Evolutionary conservation across 30 jellyfish, hydroid and myxozoan species (phyloP).

Genomic region (Aurelia aurita complex sp. Pacific): DNA sequence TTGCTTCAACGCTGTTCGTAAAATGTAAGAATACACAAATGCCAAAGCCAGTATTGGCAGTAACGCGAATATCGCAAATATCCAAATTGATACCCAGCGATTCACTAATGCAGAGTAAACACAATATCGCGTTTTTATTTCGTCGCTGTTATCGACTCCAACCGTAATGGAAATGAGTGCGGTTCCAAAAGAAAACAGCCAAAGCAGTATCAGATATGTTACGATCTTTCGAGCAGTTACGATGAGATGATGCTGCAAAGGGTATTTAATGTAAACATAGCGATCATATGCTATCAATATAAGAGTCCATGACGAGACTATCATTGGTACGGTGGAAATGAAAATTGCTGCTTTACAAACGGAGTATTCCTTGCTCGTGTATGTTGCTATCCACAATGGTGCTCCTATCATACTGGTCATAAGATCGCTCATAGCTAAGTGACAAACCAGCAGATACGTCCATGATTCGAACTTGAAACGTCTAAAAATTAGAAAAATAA

Average conservation of each 20-base stretch:
- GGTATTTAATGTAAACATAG: constrained; percentile 26
- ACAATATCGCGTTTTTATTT: constrained; percentile 2
- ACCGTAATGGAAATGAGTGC: not conserved
- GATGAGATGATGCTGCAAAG: constrained; percentile 16
- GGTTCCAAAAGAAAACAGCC: constrained; percentile 18
- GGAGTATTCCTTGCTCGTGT: constrained; percentile 7
- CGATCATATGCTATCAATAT: constrained; percentile 51
- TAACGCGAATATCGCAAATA: constrained; percentile 1
- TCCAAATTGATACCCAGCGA: constrained; percentile 27
- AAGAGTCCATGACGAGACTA: constrained; percentile 23
- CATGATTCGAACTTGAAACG: constrained; percentile 14
- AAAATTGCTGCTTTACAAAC: constrained; percentile 37
- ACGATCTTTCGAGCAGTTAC: constrained; percentile 31
- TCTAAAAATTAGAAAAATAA: constrained; percentile 11
- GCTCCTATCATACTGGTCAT: constrained; percentile 25
- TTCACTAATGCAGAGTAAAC: not conserved
- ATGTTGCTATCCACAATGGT: constrained; percentile 58
- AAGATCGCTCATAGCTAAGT: constrained; percentile 31
- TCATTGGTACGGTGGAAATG: constrained; percentile 1
- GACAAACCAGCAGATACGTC: constrained; percentile 43
- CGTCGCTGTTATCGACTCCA: constrained; percentile 1
- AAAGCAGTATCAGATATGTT: constrained; percentile 8
- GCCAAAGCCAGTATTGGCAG: constrained; percentile 4
- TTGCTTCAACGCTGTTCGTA: constrained; percentile 30
- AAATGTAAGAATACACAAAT: constrained; percentile 17